Evolutionary conservation across 2,888 invertebrate genomes (phyloP).

Genomic region (Ditula angustiorana): DNA sequence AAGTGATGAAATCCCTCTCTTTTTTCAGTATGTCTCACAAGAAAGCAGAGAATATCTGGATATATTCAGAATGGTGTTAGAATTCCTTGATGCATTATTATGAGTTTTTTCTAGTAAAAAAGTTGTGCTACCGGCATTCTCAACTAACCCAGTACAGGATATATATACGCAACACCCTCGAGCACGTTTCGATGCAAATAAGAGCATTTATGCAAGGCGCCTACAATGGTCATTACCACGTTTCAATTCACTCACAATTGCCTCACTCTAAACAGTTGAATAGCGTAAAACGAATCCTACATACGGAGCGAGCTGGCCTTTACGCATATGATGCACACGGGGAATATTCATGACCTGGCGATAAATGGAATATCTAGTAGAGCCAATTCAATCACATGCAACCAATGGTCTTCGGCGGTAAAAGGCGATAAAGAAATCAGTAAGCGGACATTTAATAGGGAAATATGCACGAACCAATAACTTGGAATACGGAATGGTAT

Average conservation of each 20-base stretch:
- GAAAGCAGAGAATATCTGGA: too few relatives aligned
- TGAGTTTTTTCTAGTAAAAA: constrained; percentile 14
- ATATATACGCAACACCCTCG: constrained; percentile 63
- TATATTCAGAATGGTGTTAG: too few relatives aligned
- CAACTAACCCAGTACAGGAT: constrained; percentile 54
- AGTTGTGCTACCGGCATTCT: constrained; percentile 58
- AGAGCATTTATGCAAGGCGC: constrained; percentile 71
- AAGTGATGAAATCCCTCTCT: too few relatives aligned
- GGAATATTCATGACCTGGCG: constrained; percentile 70
- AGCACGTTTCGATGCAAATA: constrained; percentile 78
- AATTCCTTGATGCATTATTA: too few relatives aligned
- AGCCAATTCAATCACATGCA: constrained; percentile 48
- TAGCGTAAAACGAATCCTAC: constrained; percentile 70
- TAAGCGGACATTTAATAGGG: constrained; percentile 47
- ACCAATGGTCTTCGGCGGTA: constrained; percentile 44
- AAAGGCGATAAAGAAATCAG: constrained; percentile 53
- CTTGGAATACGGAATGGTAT: constrained; percentile 48
- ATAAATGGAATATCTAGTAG: constrained; percentile 63
- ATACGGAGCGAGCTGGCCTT: constrained; percentile 50
- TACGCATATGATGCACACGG: constrained; percentile 63
- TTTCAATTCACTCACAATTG: constrained; percentile 71
- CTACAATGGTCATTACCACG: constrained; percentile 78
- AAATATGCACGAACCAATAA: constrained; percentile 47
- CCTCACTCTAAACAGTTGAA: constrained; percentile 72
- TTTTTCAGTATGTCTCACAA: too few relatives aligned